Evolutionary conservation across 2,113 vertebrate genomes (phyloP), one percentile per base, ranked within the genome.

Genomic region (Saccopteryx leptura): DNA sequence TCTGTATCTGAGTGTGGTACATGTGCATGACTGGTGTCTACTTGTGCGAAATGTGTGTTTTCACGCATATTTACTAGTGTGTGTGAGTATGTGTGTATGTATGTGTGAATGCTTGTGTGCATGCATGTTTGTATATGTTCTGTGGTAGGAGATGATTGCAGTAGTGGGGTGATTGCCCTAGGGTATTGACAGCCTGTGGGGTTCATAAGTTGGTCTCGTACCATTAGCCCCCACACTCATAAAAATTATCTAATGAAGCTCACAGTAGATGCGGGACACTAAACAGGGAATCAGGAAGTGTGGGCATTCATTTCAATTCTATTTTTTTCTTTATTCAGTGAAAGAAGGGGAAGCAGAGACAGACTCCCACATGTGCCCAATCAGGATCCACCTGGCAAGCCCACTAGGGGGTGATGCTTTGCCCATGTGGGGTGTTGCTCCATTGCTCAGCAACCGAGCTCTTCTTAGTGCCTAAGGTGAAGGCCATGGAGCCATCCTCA

Each of bases 111-210:
- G 21, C 46, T 39, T 39, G 39, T 39, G 39, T 65, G 9, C 68
- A 12, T 63, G 9, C 15, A 39, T 50, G 4, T 23, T 69, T 9
- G 4, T 63, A 2, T 60, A 2, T 52, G 26, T 11, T 23, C 48
- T 31, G 0, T 72, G 46, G 5, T 33, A 80, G 4, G n/a, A 50
- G n/a, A 13, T 79, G 10, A 2, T 46, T 46, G 23, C 28, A 56
- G 21, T 48, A 24, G 46, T 26, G 11, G 26, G 31, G 2, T 85
- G 28, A 71, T 48, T 66, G 23, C 12, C 52, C 39, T 60, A 39
- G 5, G 1, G 9, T 2, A 1, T 52, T 17, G 6, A 28, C 6
- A 52, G 21, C 2, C 26, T 93, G 0, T 0, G 2, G n/a, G 5
- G 7, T 9, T 69, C 11, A 11, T 56, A 83, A 56, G 3, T n/a